Base-by-base conservation (phyloP, 2,888 invertebrate species). In the Thyatira batis region DNA sequence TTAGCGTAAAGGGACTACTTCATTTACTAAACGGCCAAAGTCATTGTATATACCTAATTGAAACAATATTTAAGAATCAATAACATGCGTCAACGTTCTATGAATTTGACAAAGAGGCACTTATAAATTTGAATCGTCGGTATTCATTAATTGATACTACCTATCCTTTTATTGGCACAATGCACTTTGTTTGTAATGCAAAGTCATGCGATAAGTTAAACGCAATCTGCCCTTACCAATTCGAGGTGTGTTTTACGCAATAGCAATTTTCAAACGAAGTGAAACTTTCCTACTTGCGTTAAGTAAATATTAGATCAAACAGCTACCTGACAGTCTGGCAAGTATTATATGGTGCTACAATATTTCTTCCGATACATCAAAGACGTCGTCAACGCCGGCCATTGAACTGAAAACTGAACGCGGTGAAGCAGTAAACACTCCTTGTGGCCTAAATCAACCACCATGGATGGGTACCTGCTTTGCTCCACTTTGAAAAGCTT, bases 321-420 rank as follows among this genome's bases (percentile, higher is more conserved):
- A 82, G 75, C 62, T 73, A 82, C 78, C 82, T 80, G 78, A 60
- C 71, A 65, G 57, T 65, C 63, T 65, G 62, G 60, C 63, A 66
- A 57, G 69, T 64, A 69, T 73, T 76, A 78, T 70, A 73, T 69
- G 75, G 75, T 78, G 76, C 78, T 77, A 79, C 80, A 79, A 79
- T 84, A 82, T 83, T 83, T 84, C 81, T 85, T 64, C 73, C 75
- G 73, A 67, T 71, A 85, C 84, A 84, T 89, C 89, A 89, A 89
- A 89, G 85, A 73, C 71, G 61, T 73, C 71, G 63, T 67, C 73
- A 60, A 72, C 71, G 63, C 68, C 73, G 78, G 69, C 69, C 80
- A 79, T 74, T 85, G 83, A 82, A 81, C 85, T 84, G 82, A 85
- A 85, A 82, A 80, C 79, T 76, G 78, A 77, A 78, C 67, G 73